These are phyloP conservation scores for Mormyrus proboscirostris DNA, from an alignment of 2,797 vertebrate species.

Conservation along the genomic window DNA sequence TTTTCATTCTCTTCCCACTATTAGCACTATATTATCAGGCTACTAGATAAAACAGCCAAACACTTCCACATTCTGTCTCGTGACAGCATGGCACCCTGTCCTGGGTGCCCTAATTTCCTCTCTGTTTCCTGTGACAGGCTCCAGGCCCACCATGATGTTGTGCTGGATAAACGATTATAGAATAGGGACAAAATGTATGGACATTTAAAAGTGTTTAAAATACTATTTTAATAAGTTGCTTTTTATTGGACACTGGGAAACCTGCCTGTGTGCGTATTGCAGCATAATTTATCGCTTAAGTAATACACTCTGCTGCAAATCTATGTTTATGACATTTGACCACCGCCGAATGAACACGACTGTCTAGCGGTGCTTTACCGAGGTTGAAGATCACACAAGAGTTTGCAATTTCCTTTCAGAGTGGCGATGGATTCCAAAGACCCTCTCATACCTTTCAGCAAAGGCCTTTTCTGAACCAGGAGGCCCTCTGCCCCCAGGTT, in stretches of 20 bases:
- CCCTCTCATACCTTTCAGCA: slow-evolving; percentile 5
- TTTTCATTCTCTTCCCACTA: not conserved
- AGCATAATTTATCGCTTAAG: not conserved
- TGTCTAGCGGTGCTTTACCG: not conserved
- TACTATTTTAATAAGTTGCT: not conserved
- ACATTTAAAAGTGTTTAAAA: not conserved
- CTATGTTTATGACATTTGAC: not conserved
- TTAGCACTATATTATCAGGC: not conserved
- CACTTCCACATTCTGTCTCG: not conserved
- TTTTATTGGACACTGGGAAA: slow-evolving; percentile 10
- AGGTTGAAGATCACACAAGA: not conserved
- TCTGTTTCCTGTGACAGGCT: not conserved
- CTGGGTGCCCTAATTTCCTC: not conserved
- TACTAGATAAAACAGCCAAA: not conserved
- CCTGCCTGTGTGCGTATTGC: not conserved
- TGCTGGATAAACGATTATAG: not conserved
- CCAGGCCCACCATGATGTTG: not conserved
- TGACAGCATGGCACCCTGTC: not conserved
- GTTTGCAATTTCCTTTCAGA: not conserved
- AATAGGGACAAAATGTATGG: not conserved
- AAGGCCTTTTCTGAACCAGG: not conserved
- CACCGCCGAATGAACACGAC: not conserved
- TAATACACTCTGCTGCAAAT: not conserved
- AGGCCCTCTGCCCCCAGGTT: not conserved
- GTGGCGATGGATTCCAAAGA: not conserved